These are phyloP conservation scores for Apodemia hepburni DNA, from an alignment of 2,888 invertebrate genomes.

Conservation along the genomic window DNA sequence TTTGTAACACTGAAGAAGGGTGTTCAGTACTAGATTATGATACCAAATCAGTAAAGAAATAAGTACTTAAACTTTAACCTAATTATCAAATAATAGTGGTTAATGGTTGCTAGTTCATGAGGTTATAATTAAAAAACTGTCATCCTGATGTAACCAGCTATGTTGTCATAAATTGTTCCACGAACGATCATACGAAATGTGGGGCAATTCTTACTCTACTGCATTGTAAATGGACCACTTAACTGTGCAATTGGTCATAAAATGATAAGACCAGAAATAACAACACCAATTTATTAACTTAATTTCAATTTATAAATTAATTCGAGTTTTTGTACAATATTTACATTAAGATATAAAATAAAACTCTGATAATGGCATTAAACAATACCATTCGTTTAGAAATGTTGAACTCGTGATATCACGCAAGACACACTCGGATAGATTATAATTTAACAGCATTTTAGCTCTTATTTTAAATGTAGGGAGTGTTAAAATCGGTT, in stretches of 20 bases:
- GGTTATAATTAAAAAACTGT: no score
- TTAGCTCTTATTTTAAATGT: not conserved
- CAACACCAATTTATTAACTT: conserved; percentile 6
- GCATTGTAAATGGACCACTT: not conserved
- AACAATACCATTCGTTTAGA: conserved; percentile 11
- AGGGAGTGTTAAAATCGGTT: not conserved
- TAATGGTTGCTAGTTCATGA: no score
- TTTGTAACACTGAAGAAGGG: no score
- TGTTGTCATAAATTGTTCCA: no score
- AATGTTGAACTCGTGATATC: conserved; percentile 11
- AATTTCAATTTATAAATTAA: not conserved
- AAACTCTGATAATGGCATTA: not conserved
- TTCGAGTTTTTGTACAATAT: conserved; percentile 4
- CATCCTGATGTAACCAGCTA: no score
- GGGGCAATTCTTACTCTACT: not conserved
- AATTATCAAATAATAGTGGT: no score
- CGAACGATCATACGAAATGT: no score
- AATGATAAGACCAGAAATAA: not conserved
- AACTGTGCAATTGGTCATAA: conserved; percentile 3
- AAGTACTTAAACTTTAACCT: no score
- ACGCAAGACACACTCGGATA: not conserved
- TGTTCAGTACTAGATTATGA: no score
- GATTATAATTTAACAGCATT: not conserved
- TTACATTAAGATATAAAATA: conserved; percentile 10
- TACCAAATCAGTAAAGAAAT: no score